A percentile compares a stretch with the other conserved stretches of the same genome.
phyloP scores from a whole-genome alignment of 2,113 vertebrate species.

The Rhizomys pruinosus region DNA sequence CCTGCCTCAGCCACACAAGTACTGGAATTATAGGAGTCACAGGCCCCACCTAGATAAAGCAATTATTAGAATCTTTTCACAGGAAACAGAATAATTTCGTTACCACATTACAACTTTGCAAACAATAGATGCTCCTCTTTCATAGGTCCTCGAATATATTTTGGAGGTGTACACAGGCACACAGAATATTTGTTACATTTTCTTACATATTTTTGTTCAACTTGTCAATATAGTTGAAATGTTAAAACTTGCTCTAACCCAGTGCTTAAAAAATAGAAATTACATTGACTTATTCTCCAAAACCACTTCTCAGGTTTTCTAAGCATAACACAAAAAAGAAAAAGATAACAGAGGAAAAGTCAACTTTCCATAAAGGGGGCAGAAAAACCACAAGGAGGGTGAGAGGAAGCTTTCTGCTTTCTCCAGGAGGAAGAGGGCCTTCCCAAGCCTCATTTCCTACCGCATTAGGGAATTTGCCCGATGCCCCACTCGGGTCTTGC shows the following conservation, averaged over 20 bases:
- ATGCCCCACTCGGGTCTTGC: background rate
- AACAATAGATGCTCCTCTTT: constrained; percentile 34
- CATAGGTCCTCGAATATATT: background rate
- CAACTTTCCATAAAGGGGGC: background rate
- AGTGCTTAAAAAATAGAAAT: constrained; percentile 15
- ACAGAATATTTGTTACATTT: background rate
- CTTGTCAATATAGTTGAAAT: constrained; percentile 20
- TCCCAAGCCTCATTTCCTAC: background rate
- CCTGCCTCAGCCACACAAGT: background rate
- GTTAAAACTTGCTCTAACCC: constrained; percentile 49
- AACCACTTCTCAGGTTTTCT: constrained; percentile 43
- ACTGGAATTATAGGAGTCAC: background rate
- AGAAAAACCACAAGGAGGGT: background rate
- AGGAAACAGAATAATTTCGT: constrained; percentile 54
- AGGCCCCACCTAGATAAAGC: background rate
- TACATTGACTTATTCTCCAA: constrained; percentile 64
- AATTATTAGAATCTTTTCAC: background rate
- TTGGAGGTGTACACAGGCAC: too few relatives aligned
- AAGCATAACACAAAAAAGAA: constrained; percentile 55
- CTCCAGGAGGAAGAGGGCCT: background rate
- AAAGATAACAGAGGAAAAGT: constrained; percentile 47
- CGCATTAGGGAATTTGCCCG: background rate
- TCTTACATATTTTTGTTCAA: constrained; percentile 17
- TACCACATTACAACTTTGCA: constrained; percentile 8
- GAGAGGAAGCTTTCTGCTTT: constrained; percentile 11